Base-by-base conservation (phyloP, 2,113 vertebrate species). In the Oophaga pumilio region DNA sequence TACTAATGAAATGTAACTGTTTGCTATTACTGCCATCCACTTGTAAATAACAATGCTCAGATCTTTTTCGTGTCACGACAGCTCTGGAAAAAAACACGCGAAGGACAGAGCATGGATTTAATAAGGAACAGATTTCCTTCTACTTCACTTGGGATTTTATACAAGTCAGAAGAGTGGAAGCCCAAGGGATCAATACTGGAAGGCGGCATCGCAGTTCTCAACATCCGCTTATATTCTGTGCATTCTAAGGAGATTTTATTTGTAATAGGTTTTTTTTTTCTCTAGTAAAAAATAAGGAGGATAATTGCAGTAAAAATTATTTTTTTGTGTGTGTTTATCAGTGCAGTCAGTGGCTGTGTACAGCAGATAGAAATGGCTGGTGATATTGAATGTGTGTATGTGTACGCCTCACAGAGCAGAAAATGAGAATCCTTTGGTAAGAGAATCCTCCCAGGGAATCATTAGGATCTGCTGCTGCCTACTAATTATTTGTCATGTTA, bases 351-450 rank as follows among this genome's bases (percentile, higher is more conserved):
- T 90, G 66, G 88, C 86, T 82, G 74, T 56, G 89, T 90, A 74
- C 87, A 69, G 59, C 87, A 86, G 89, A 86, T 91, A 92, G 88
- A 89, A 52, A 6, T 89, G 74, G 73, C 86, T 1, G 0, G 91
- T 93, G 89, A 79, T 90, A 86, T 88, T 86, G 57, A 89, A 88
- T 91, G 91, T 89, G 86, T 28, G 90, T 80, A 93, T 89, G 88
- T 92, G 85, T 91, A 82, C 90, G 92, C 89, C 90, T 88, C 80
- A 87, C 57, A 88, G 89, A 94, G 90, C 85, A 89, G 90, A 91
- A 95, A 93, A 91, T 91, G 73, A 90, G 89, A 91, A 71, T 80
- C 88, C 86, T 90, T 33, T 85, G 82, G 85, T 90, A n/a, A 89
- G 43, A 59, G 64, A 85, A 83, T 90, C 90, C 91, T 91, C 90